Percentiles rank a stretch among this genome's conserved stretches.
These are phyloP conservation scores for Lordiphosa clarofinis DNA, from an alignment of 1,140 invertebrate species.

Conservation along the genomic window DNA sequence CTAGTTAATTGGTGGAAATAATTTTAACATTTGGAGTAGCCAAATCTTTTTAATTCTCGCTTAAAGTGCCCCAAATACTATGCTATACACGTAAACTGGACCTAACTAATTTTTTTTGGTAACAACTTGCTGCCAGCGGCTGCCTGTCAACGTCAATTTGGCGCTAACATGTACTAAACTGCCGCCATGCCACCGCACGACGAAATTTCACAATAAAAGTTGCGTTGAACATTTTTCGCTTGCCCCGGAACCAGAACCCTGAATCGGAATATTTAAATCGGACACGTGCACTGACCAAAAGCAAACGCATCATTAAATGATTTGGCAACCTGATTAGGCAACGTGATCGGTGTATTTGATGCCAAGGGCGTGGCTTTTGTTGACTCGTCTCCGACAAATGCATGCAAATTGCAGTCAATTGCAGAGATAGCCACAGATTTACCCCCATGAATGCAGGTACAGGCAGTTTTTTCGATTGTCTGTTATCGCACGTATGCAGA, in stretches of 20 bases:
- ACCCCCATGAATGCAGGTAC: neutral
- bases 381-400: constrained; percentile 24
- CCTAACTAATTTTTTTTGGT: no score
- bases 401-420: constrained; percentile 35
- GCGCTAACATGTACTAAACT: constrained; percentile 57
- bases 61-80: constrained; percentile 25
- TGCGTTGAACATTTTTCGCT: neutral
- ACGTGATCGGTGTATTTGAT: constrained; percentile 54
- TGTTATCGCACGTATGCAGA: constrained; percentile 56
- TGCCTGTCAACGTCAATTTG: no score
- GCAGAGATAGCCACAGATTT: neutral
- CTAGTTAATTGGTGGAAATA: no score
- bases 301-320: constrained; percentile 58
- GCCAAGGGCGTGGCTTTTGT: constrained; percentile 15
- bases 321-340: constrained; percentile 55
- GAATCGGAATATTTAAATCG: constrained; percentile 37
- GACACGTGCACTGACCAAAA: neutral
- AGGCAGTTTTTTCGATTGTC: constrained; percentile 24
- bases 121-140: neutral
- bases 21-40: neutral
- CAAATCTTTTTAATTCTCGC: constrained; percentile 1
- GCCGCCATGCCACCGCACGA: no score
- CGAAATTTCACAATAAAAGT: no score
- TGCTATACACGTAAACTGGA: no score
- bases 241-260: no score